These are phyloP conservation scores for Streblospio benedicti DNA, from an alignment of 1,140 invertebrate species.

Conservation along the genomic window DNA sequence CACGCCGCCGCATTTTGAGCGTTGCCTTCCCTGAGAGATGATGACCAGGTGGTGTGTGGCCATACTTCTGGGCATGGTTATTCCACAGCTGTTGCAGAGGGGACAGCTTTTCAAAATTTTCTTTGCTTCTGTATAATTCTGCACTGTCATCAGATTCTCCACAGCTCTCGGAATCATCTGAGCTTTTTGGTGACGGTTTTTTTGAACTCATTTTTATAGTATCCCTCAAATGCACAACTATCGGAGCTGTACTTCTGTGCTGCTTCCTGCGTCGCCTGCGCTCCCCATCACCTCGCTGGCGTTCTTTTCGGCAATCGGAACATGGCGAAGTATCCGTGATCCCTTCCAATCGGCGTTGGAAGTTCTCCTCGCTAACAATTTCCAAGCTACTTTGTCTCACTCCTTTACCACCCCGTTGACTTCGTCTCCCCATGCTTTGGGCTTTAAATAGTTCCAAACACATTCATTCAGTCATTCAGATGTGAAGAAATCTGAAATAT, in stretches of 20 bases:
- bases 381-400: conserved; percentile 27
- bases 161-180: background rate
- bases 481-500: no score
- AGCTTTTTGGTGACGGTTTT: background rate
- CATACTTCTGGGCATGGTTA: no score
- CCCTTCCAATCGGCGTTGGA: conserved; percentile 24
- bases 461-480: no score
- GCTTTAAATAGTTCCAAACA: no score
- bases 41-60: no score
- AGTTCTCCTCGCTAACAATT: conserved; percentile 32
- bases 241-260: conserved; percentile 34
- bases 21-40: no score
- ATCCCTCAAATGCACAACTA: conserved; percentile 40
- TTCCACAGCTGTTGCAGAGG: no score
- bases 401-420: no score
- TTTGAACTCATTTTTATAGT: conserved; percentile 16
- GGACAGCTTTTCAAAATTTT: no score
- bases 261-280: conserved; percentile 21
- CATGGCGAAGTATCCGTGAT: conserved; percentile 36
- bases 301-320: conserved; percentile 35
- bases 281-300: conserved; percentile 17
- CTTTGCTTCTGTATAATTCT: no score
- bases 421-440: no score
- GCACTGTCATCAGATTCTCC: conserved; percentile 6
- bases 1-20: conserved; percentile 5